Evolutionary conservation across 2,113 vertebrate species (phyloP).

Genomic region (Trichomycterus rosablanca): DNA sequence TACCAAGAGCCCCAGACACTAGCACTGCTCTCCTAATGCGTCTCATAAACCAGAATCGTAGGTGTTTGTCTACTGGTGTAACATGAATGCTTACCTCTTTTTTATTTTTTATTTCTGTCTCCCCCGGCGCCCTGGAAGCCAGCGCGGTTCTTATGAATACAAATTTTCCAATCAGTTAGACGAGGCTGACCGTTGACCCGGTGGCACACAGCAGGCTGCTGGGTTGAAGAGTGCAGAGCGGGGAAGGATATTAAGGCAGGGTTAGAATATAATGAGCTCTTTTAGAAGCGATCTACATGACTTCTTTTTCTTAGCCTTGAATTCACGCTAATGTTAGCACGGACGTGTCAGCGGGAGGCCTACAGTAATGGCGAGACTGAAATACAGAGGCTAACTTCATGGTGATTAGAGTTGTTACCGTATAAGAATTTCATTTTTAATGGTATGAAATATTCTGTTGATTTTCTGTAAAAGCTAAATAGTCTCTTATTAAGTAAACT

Average conservation of each 20-base stretch:
- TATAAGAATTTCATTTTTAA: no score
- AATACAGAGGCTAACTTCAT: background rate
- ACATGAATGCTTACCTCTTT: constrained; percentile 3
- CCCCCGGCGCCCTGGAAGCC: background rate
- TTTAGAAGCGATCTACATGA: constrained; percentile 23
- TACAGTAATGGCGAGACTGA: constrained; percentile 2
- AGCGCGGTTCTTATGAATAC: constrained; percentile 17
- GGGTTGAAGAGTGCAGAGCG: constrained; percentile 10
- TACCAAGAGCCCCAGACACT: no score
- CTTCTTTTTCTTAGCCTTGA: constrained; percentile 19
- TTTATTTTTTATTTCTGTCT: background rate
- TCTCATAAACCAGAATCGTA: constrained; percentile 8
- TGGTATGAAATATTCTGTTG: no score
- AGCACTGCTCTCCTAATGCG: background rate
- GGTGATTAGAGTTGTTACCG: no score
- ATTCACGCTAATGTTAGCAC: constrained; percentile 13
- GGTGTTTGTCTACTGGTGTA: constrained; percentile 10
- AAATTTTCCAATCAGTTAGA: constrained; percentile 31
- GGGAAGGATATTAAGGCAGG: constrained; percentile 27
- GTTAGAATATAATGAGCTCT: constrained; percentile 32
- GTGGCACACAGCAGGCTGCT: constrained; percentile 24
- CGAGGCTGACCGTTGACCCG: constrained; percentile 29
- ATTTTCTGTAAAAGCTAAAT: no score
- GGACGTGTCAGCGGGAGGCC: constrained; percentile 6
- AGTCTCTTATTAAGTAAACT: no score